Conservation (phyloP, 2,888 invertebrate species). For the Lasioglossum malachurum region DNA sequence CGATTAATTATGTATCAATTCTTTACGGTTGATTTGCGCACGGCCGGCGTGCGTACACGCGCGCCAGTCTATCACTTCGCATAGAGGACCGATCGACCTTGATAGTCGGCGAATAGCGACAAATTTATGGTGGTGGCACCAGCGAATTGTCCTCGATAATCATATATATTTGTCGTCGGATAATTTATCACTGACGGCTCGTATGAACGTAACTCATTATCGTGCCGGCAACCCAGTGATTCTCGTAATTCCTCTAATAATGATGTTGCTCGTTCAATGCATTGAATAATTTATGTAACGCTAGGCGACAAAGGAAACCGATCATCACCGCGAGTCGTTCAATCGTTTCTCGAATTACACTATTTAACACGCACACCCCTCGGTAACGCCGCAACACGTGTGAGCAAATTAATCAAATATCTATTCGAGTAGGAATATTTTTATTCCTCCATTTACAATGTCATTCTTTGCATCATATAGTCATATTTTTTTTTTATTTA, state of each 20-base stretch:
- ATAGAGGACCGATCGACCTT: not conserved
- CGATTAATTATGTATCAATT: constrained; percentile 39
- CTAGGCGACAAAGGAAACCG: not conserved
- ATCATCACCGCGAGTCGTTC: not conserved
- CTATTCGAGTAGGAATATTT: too few relatives aligned
- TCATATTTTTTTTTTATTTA: too few relatives aligned
- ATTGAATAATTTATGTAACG: constrained; percentile 30
- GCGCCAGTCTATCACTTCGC: constrained; percentile 20
- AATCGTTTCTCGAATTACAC: constrained; percentile 12
- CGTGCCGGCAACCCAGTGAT: not conserved
- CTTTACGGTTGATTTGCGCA: constrained; percentile 38
- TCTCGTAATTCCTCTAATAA: constrained; percentile 29
- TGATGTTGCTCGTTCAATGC: constrained; percentile 20
- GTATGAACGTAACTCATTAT: constrained; percentile 27
- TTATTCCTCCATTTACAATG: too few relatives aligned
- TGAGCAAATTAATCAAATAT: too few relatives aligned
- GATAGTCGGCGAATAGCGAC: constrained; percentile 36
- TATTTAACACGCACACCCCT: not conserved
- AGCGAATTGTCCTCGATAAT: constrained; percentile 42
- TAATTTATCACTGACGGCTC: constrained; percentile 23
- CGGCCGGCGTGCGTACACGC: not conserved
- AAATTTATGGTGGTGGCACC: constrained; percentile 37
- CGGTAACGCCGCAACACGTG: too few relatives aligned
- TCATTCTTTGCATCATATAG: too few relatives aligned
- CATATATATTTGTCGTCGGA: constrained; percentile 30